Evolutionary conservation across 2,888 invertebrate genomes (phyloP).

Genomic region (Xanthia togata): DNA sequence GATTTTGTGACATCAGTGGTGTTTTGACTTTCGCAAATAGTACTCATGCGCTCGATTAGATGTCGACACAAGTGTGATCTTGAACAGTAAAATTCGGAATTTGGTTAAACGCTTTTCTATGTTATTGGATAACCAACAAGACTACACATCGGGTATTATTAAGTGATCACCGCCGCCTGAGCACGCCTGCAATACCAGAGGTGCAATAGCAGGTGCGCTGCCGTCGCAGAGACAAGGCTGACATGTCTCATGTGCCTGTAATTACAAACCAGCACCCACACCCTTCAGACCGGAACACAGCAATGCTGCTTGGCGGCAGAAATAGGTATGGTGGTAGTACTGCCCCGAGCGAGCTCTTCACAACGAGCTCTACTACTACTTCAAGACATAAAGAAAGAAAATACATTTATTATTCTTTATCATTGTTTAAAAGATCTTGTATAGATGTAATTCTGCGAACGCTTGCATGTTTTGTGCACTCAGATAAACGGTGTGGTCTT

Average conservation of each 20-base stretch:
- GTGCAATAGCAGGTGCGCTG: not conserved
- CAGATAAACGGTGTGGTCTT: not conserved
- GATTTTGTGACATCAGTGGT: not conserved
- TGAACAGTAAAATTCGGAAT: not conserved
- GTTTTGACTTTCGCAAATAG: not conserved
- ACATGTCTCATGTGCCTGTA: slow-evolving; percentile 17
- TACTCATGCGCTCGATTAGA: not conserved
- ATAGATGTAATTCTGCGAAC: not conserved
- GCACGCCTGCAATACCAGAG: not conserved
- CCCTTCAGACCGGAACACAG: slow-evolving; percentile 35
- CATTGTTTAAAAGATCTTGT: not conserved
- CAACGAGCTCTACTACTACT: slow-evolving; percentile 9
- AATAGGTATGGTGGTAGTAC: slow-evolving; percentile 47
- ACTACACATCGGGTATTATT: slow-evolving; percentile 9
- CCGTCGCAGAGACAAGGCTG: slow-evolving; percentile 2
- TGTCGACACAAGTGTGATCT: not conserved
- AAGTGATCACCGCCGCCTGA: not conserved
- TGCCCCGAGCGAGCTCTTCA: slow-evolving; percentile 39
- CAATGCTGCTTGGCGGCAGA: slow-evolving; percentile 35
- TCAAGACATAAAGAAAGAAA: too few species aligned
- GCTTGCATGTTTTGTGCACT: not conserved
- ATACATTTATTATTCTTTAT: too few species aligned
- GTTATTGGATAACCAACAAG: not conserved
- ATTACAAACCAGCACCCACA: slow-evolving; percentile 18
- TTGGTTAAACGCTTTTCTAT: not conserved